These are phyloP conservation scores for Micrasema minimum DNA, from an alignment of 1,140 invertebrate genomes.

Conservation along the genomic window DNA sequence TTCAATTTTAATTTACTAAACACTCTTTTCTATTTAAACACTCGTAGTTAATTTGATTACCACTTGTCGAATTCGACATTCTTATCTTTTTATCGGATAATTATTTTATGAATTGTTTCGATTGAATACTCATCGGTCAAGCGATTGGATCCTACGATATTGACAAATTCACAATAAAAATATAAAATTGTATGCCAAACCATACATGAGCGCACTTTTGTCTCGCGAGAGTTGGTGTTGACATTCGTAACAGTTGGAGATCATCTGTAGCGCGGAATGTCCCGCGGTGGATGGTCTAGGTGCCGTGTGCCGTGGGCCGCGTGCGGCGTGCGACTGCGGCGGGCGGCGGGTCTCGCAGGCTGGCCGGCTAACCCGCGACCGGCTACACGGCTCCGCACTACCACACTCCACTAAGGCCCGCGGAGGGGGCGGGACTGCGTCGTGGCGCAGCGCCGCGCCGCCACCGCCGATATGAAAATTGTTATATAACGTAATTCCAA, in stretches of 20 bases:
- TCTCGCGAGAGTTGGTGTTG: not conserved
- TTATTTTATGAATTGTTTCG: not conserved
- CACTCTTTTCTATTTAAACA: too few relatives aligned
- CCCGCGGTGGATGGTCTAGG: not conserved
- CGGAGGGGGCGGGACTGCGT: not conserved
- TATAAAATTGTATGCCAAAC: too few relatives aligned
- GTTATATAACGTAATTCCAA: too few relatives aligned
- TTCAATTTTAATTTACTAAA: too few relatives aligned
- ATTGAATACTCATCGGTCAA: not conserved
- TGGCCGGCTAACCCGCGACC: not conserved
- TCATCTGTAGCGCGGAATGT: constrained; percentile 1
- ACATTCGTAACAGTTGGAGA: not conserved
- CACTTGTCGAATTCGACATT: constrained; percentile 7
- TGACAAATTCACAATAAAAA: not conserved
- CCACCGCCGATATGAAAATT: too few relatives aligned
- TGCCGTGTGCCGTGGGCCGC: not conserved
- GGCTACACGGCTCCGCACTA: too few relatives aligned
- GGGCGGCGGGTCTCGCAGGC: not conserved
- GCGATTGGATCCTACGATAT: not conserved
- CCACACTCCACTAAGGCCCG: not conserved
- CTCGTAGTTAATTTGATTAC: constrained; percentile 16
- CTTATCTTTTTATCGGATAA: not conserved
- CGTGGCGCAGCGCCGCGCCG: too few relatives aligned
- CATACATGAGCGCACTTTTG: too few relatives aligned
- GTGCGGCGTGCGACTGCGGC: not conserved